Evolutionary conservation across 1,140 invertebrate species (phyloP).

Genomic region (Tetragonula clypearis): DNA sequence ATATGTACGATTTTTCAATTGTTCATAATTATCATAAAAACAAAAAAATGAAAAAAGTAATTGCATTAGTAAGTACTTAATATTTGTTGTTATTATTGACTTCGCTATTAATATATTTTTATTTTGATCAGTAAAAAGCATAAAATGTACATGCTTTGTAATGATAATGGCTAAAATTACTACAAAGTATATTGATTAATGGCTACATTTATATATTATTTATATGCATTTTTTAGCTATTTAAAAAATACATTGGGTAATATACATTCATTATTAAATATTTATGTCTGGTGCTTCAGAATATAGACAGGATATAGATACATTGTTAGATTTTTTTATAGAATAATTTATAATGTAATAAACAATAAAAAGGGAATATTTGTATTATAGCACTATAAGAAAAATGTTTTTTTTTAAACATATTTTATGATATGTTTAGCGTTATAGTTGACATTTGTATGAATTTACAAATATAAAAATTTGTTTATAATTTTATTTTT

Average conservation of each 20-base stretch:
- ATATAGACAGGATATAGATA: constrained; percentile 1
- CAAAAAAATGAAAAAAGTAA: neutral
- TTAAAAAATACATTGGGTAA: neutral
- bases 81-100: constrained; percentile 14
- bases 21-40: constrained; percentile 1
- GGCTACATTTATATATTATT: constrained; percentile 26
- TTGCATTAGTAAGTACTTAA: constrained; percentile 13
- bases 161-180: neutral
- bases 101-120: constrained; percentile 25
- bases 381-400: constrained; percentile 13
- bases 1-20: constrained; percentile 36
- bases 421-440: constrained; percentile 17
- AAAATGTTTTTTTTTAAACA: constrained; percentile 21
- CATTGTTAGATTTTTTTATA: constrained; percentile 38
- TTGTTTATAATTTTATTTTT: constrained; percentile 35
- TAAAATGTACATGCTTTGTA: neutral
- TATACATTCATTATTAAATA: constrained; percentile 20
- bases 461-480: constrained; percentile 20
- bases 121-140: neutral
- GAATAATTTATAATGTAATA: constrained; percentile 15
- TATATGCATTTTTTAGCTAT: constrained; percentile 32
- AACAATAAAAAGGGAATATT: constrained; percentile 19
- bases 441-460: constrained; percentile 28
- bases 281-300: neutral
- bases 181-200: constrained; percentile 24